These are phyloP conservation scores for Paraescarpia echinospica DNA, from an alignment of 1,140 invertebrate genomes.

Conservation along the genomic window DNA sequence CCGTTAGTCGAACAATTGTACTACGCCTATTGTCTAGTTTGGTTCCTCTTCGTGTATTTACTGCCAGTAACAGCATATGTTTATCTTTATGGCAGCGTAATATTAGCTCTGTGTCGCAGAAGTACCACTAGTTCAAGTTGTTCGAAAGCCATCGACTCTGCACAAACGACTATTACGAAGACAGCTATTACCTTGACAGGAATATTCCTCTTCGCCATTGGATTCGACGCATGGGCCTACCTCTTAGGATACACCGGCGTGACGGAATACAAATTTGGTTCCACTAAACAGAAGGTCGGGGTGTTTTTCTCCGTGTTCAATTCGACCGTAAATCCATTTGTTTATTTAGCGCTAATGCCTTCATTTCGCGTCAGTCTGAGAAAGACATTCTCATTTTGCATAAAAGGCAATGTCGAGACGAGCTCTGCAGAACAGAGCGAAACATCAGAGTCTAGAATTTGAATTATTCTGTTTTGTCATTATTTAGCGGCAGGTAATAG, in stretches of 20 bases:
- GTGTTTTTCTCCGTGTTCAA: conserved; percentile 17
- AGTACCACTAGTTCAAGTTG: not conserved
- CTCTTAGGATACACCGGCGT: conserved; percentile 11
- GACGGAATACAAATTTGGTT: conserved; percentile 5
- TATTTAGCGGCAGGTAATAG: too few relatives aligned
- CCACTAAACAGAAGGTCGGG: conserved; percentile 14
- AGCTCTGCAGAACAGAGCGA: too few relatives aligned
- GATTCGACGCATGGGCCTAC: not conserved
- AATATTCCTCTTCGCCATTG: not conserved
- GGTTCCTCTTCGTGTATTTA: not conserved
- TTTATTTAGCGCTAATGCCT: conserved; percentile 6
- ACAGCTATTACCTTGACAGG: conserved; percentile 12
- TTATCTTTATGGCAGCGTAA: not conserved
- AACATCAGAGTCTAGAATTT: too few relatives aligned
- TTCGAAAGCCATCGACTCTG: not conserved
- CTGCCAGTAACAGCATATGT: not conserved
- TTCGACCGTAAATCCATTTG: conserved; percentile 11
- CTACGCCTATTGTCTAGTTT: not conserved
- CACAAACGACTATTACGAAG: not conserved
- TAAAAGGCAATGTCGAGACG: not conserved
- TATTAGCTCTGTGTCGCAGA: not conserved
- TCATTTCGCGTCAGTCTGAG: not conserved
- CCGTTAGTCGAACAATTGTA: not conserved
- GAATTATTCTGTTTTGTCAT: too few relatives aligned
- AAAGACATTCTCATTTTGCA: not conserved